Percentiles rank a stretch among this genome's conserved stretches.
phyloP scores from a whole-genome alignment of 2,888 invertebrate genomes.

The Heterodera filipjevi region DNA sequence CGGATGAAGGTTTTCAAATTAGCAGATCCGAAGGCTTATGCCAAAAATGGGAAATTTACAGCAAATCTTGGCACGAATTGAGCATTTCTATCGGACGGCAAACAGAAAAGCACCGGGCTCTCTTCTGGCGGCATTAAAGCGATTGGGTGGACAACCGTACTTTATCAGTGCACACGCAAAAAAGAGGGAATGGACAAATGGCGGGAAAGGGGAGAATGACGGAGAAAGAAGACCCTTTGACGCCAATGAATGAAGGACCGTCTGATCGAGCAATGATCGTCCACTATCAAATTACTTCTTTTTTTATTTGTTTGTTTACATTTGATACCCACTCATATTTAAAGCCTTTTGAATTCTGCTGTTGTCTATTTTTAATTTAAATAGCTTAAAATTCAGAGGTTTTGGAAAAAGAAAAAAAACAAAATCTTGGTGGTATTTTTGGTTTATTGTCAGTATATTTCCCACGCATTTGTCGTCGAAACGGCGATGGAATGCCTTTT shows the following conservation, averaged over 20 bases:
- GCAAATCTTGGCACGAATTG: conserved; percentile 69
- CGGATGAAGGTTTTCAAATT: background rate
- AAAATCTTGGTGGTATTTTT: too few relatives aligned
- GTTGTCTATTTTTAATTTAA: too few relatives aligned
- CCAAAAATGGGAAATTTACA: background rate
- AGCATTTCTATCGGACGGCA: background rate
- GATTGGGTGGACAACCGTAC: conserved; percentile 3
- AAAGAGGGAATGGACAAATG: background rate
- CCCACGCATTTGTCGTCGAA: background rate
- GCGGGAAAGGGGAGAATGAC: too few relatives aligned
- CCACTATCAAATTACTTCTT: too few relatives aligned
- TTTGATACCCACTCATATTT: too few relatives aligned
- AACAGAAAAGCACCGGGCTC: background rate
- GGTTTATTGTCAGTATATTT: background rate
- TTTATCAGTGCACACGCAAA: conserved; percentile 6
- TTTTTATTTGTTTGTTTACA: too few relatives aligned
- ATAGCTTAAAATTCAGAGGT: too few relatives aligned
- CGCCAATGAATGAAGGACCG: too few relatives aligned
- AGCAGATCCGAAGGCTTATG: background rate
- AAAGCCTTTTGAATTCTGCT: too few relatives aligned
- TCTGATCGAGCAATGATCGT: too few relatives aligned
- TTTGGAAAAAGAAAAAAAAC: too few relatives aligned
- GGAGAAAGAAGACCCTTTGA: too few relatives aligned
- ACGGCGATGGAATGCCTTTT: conserved; percentile 8
- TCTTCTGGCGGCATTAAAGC: background rate